Conservation (phyloP, 1,140 invertebrate genomes). For the Drosophila truncata region DNA sequence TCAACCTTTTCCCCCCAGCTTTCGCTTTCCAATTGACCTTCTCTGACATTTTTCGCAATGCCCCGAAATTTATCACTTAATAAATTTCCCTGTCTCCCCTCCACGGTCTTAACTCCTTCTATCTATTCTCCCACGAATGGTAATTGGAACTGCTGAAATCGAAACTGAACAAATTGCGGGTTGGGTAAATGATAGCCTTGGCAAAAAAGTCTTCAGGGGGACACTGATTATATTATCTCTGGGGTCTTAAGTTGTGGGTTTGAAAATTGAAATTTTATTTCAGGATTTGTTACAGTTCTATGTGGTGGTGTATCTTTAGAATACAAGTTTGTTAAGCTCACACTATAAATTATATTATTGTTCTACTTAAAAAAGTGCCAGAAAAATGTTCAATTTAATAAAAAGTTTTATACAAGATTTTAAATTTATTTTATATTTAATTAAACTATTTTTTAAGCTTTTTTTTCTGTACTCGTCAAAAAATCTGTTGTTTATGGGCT, state of each 20-base stretch:
- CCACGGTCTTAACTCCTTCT: constrained; percentile 1
- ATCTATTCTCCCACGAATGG: constrained; percentile 51
- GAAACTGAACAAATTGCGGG: constrained; percentile 51
- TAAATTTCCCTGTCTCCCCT: constrained; percentile 58
- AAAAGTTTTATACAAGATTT: too few relatives aligned
- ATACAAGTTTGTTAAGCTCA: neutral
- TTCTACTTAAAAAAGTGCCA: too few relatives aligned
- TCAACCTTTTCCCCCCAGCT: constrained; percentile 65
- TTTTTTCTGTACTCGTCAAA: neutral
- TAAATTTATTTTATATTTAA: too few relatives aligned
- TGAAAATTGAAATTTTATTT: constrained; percentile 48
- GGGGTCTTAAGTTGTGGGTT: constrained; percentile 16
- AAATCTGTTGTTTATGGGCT: neutral
- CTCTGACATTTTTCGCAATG: constrained; percentile 74
- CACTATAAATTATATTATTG: neutral
- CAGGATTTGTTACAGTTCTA: neutral
- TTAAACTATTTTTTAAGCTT: neutral
- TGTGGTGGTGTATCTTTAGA: neutral
- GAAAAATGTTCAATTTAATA: neutral
- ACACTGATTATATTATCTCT: constrained; percentile 14
- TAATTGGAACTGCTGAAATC: constrained; percentile 67
- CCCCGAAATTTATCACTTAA: constrained; percentile 80
- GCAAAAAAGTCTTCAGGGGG: constrained; percentile 22
- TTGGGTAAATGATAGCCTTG: constrained; percentile 56
- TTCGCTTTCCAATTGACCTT: constrained; percentile 83